Evolutionary conservation across 2,888 invertebrate species (phyloP).

Genomic region (Leptinotarsa haldemani): DNA sequence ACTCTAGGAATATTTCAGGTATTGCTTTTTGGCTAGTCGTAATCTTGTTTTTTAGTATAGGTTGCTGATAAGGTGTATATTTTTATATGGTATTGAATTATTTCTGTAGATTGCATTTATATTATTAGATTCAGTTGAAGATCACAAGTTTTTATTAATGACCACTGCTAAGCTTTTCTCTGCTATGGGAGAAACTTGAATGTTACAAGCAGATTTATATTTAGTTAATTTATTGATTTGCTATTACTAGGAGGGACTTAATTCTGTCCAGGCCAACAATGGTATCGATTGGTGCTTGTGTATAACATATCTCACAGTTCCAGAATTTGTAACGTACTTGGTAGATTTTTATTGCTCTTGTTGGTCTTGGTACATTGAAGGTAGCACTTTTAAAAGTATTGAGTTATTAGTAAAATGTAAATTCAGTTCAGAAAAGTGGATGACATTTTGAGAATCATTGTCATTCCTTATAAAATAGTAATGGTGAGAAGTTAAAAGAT

Average conservation of each 20-base stretch:
- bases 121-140: slow-evolving; percentile 11
- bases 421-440: background rate
- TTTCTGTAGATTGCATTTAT: slow-evolving; percentile 35
- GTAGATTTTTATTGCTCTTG: background rate
- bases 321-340: background rate
- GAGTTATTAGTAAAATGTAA: background rate
- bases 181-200: background rate
- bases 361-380: background rate
- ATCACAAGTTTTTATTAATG: background rate
- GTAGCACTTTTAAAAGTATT: no score
- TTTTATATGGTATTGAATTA: slow-evolving; percentile 37
- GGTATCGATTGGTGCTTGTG: background rate
- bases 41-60: slow-evolving; percentile 46
- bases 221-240: slow-evolving; percentile 16
- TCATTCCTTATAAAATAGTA: background rate
- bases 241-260: slow-evolving; percentile 2
- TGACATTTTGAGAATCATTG: background rate
- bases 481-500: background rate
- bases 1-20: slow-evolving; percentile 35
- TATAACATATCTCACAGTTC: background rate
- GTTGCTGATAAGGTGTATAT: slow-evolving; percentile 43
- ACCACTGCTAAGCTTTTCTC: slow-evolving; percentile 8
- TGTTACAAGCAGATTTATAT: background rate
- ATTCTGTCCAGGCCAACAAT: background rate
- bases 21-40: slow-evolving; percentile 53